Evolutionary conservation across 2,113 vertebrate genomes (phyloP).

Genomic region (Pelecanus crispus): DNA sequence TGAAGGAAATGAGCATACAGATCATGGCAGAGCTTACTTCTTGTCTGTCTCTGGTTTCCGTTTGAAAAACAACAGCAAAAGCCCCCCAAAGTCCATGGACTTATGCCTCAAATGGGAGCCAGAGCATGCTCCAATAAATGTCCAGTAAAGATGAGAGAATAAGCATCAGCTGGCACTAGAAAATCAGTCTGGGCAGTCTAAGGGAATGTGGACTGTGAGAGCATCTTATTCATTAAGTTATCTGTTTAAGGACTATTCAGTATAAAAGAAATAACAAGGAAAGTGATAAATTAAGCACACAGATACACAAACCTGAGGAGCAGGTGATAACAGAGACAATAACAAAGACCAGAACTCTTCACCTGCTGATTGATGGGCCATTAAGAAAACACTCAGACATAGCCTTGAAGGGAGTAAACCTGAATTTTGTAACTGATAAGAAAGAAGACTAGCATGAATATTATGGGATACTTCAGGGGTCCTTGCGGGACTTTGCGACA

Average conservation of each 20-base stretch:
- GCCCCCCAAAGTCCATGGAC: fast-evolving
- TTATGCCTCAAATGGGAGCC: background rate
- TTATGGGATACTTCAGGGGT: background rate
- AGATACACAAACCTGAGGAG: background rate
- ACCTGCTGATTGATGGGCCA: background rate
- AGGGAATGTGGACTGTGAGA: background rate
- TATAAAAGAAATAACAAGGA: background rate
- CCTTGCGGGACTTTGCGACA: background rate
- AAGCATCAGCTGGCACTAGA: background rate
- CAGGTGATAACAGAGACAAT: background rate
- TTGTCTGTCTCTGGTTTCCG: background rate
- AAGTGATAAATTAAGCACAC: background rate
- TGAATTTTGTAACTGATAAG: background rate
- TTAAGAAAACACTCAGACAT: background rate
- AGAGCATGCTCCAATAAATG: background rate
- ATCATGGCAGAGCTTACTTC: background rate
- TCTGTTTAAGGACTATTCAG: background rate
- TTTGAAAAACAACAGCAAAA: background rate
- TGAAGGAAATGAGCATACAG: background rate
- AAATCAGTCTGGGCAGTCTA: background rate
- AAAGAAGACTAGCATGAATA: background rate
- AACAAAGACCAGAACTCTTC: background rate
- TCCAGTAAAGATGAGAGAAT: background rate
- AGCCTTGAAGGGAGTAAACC: background rate
- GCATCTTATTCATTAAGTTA: background rate